phyloP scores from a whole-genome alignment of 1,140 invertebrate genomes.

The Calosoma granatense region DNA sequence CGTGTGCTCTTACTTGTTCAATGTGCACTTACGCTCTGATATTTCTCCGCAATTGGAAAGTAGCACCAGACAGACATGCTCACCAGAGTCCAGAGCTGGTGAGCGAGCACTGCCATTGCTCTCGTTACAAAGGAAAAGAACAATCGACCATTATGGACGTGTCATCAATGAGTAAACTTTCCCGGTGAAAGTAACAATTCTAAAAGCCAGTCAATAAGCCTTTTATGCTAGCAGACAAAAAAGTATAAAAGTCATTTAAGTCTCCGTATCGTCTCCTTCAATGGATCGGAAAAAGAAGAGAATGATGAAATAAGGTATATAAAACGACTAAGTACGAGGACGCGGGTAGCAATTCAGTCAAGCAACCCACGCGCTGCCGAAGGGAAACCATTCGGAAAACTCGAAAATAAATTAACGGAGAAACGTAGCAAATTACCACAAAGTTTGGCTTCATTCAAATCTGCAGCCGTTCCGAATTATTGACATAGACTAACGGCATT shows the following conservation, averaged over 20 bases:
- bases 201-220: constrained; percentile 2
- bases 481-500: constrained; percentile 4
- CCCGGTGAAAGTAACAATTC: background rate
- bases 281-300: constrained; percentile 3
- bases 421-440: constrained; percentile 8
- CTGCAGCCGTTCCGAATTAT: background rate
- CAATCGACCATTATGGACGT: constrained; percentile 2
- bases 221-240: constrained; percentile 5
- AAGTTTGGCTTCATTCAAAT: constrained; percentile 7
- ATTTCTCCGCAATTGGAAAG: too few species aligned
- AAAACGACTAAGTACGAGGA: background rate
- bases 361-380: background rate
- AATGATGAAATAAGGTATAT: background rate
- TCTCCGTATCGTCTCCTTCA: background rate
- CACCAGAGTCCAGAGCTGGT: too few species aligned
- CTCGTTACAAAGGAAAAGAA: too few species aligned
- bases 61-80: too few species aligned
- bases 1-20: too few species aligned
- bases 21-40: too few species aligned
- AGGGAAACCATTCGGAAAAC: background rate
- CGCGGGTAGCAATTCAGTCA: background rate
- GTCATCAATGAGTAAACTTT: constrained; percentile 8
- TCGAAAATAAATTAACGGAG: constrained; percentile 4
- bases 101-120: too few species aligned
- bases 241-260: constrained; percentile 8